Base-by-base conservation (phyloP, 2,113 vertebrate genomes). In the Pteronura brasiliensis region DNA sequence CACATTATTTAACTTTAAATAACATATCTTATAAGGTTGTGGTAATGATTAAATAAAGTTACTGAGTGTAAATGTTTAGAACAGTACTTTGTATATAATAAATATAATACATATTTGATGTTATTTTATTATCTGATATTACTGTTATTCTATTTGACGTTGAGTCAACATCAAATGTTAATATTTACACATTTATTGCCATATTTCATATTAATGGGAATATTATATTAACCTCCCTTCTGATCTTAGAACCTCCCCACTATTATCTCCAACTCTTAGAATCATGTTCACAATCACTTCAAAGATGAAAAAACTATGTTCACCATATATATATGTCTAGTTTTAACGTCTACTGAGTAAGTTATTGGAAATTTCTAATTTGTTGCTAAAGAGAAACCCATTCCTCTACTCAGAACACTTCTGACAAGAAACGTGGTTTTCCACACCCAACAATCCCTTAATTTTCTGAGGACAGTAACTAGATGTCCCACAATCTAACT, bases 41-140 rank as follows among this genome's bases (percentile, higher is more conserved):
- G 4, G 39, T 63, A 18, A 91, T 90, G 63, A 93, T 79, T 90
- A 90, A 96, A 27, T 77, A 89, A 93, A 93, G 31, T 84, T 23
- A 93, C 7, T 59, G 6, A 95, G 93, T 31, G 3, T 34, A 89
- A 94, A 88, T 55, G 29, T 77, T 82, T 82, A 81, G 21, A 81
- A 82, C 4, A 52, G 27, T 23, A 63, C 17, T 23, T 59, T 71
- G 14, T n/a, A 83, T 42, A 47, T 36, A 72, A 77, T 23, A 42
- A 79, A 79, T n/a, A 47, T 36, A 72, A 77, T 27, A n/a, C 71
- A 85, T 71, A 90, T 31, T 31, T 77, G 20, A 84, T 86, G 72
- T 65, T 52, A 90, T 44, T 80, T 91, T 69, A 76, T 69, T 47
- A 61, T 77, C 13, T 49, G 17, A 69, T 95, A 36, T 65, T 76